These are phyloP conservation scores for Copsychus sechellarum DNA, from an alignment of 2,113 vertebrate genomes.

Conservation along the genomic window DNA sequence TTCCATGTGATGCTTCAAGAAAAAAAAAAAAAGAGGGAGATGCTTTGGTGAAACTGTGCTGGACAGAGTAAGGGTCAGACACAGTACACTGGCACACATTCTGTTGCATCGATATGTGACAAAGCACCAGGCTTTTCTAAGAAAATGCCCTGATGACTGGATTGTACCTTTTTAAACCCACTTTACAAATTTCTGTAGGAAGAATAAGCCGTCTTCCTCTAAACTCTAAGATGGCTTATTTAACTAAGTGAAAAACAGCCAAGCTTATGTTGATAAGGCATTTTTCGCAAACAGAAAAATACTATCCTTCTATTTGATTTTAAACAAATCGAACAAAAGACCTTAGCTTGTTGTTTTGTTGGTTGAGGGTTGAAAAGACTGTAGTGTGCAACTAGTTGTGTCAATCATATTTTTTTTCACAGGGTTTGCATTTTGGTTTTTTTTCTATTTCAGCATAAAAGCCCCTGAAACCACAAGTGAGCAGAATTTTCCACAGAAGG, in stretches of 20 bases:
- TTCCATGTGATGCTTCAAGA: constrained; percentile 87
- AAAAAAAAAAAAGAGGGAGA: constrained; percentile 28
- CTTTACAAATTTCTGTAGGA: background rate
- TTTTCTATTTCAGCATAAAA: background rate
- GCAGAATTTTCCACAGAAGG: constrained; percentile 36
- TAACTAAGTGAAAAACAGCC: background rate
- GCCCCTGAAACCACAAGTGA: background rate
- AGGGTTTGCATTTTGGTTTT: background rate
- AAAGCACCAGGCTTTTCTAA: background rate
- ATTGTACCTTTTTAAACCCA: background rate
- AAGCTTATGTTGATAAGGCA: background rate
- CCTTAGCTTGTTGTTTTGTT: background rate
- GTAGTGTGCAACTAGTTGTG: background rate
- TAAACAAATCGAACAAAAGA: background rate
- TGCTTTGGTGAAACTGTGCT: constrained; percentile 15
- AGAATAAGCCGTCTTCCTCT: background rate
- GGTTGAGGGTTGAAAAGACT: background rate
- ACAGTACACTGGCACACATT: background rate
- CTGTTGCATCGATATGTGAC: background rate
- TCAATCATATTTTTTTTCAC: background rate
- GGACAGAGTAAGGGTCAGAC: background rate
- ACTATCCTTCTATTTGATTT: background rate
- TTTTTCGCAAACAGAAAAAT: constrained; percentile 14
- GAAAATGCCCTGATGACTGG: background rate
- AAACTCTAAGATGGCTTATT: background rate